Conservation (phyloP, 2,797 vertebrate species). For the Siniperca scherzeri region DNA sequence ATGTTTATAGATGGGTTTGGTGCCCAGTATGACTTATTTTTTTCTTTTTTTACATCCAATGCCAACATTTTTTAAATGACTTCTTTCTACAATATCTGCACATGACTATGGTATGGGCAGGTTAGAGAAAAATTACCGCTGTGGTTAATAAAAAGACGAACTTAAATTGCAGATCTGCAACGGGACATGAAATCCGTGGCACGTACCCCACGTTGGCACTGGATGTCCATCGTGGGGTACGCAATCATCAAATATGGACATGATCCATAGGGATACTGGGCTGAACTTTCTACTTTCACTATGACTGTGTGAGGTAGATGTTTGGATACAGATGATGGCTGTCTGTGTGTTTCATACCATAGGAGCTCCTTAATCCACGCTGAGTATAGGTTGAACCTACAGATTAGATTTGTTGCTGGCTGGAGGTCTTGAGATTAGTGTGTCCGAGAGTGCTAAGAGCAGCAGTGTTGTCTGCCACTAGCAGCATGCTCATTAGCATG, state of each 20-base stretch:
- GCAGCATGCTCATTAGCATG: slow-evolving; percentile 30
- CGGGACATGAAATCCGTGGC: neutral
- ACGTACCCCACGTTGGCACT: too few species aligned
- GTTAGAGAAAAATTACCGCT: neutral
- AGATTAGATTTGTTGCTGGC: neutral
- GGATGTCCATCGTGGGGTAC: neutral
- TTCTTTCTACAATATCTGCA: too few species aligned
- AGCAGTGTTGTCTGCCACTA: neutral
- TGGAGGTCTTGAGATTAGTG: neutral
- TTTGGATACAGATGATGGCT: neutral
- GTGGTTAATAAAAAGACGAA: neutral
- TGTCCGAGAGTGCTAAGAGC: neutral
- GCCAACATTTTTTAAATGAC: too few species aligned
- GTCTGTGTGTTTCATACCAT: neutral
- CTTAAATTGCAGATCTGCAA: neutral
- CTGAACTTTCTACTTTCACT: neutral
- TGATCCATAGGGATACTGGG: neutral
- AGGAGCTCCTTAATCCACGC: neutral
- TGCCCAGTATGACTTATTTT: neutral
- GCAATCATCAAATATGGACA: neutral
- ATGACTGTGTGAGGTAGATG: neutral
- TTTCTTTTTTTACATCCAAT: too few species aligned
- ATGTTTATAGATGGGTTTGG: neutral
- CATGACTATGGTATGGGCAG: neutral
- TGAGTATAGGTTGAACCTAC: neutral